Evolutionary conservation across 2,888 invertebrate species (phyloP).

Genomic region (Romanomermis culicivorax): DNA sequence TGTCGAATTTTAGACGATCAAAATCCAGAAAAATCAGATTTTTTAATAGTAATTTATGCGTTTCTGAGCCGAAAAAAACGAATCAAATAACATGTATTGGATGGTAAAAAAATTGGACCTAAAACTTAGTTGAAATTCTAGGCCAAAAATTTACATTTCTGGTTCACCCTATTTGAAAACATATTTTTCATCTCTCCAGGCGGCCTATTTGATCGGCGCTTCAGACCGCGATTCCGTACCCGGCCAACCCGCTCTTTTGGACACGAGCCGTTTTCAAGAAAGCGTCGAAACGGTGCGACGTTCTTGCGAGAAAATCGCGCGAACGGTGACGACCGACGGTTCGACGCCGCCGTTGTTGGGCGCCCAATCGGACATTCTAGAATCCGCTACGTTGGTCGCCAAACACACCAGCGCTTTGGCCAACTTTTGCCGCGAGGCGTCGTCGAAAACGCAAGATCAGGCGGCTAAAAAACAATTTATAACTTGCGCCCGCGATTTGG

Average conservation of each 20-base stretch:
- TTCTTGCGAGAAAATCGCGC: conserved; percentile 43
- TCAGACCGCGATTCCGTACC: conserved; percentile 71
- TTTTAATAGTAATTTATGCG: too few relatives aligned
- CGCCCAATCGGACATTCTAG: conserved; percentile 35
- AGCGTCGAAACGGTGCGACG: conserved; percentile 71
- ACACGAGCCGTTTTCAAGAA: conserved; percentile 62
- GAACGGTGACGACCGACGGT: not conserved
- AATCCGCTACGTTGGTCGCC: conserved; percentile 8
- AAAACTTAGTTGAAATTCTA: too few relatives aligned
- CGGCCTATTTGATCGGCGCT: conserved; percentile 78
- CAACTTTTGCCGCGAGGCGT: conserved; percentile 78
- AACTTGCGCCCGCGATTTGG: conserved; percentile 88
- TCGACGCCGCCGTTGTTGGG: conserved; percentile 71
- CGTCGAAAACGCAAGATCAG: conserved; percentile 66
- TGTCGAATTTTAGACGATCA: too few relatives aligned
- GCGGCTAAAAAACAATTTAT: conserved; percentile 88
- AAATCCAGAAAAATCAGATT: too few relatives aligned
- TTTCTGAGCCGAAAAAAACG: too few relatives aligned
- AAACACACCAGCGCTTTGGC: conserved; percentile 86
- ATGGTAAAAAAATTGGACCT: too few relatives aligned
- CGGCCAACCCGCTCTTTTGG: conserved; percentile 65
- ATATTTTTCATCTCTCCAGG: too few relatives aligned
- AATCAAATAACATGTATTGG: too few relatives aligned
- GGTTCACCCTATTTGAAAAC: too few relatives aligned
- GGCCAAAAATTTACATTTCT: too few relatives aligned